Conservation (phyloP, 64 coral and sea anemone species). For the Montipora capricornis region DNA sequence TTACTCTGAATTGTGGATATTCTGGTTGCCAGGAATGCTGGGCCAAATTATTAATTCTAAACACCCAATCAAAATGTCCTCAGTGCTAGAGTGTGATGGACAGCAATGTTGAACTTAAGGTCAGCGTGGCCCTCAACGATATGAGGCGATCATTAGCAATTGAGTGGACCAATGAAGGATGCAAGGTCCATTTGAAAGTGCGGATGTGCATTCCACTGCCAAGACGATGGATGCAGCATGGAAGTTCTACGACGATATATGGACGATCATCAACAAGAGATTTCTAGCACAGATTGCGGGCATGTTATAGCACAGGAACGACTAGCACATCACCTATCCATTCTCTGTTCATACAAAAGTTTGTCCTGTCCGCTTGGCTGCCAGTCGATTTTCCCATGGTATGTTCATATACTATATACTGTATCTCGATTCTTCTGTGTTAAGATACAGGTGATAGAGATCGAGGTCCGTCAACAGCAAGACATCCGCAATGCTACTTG, state of each 20-base stretch:
- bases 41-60: too few species aligned
- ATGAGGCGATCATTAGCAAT: too few species aligned
- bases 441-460: too few species aligned
- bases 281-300: not conserved
- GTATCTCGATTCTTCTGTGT: not conserved
- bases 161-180: too few species aligned
- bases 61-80: too few species aligned
- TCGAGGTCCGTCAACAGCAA: not conserved
- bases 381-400: not conserved
- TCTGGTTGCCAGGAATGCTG: too few species aligned
- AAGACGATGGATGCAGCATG: not conserved
- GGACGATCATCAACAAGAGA: not conserved
- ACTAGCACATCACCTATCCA: not conserved
- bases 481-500: not conserved
- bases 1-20: not conserved
- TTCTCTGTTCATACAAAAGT: not conserved
- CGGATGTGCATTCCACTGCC: too few species aligned
- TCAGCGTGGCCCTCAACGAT: too few species aligned
- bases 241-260: not conserved
- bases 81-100: too few species aligned
- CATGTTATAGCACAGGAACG: not conserved
- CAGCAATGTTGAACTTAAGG: too few species aligned
- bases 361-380: not conserved
- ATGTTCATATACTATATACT: not conserved
- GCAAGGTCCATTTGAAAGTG: too few species aligned